Conservation (phyloP, 1,140 invertebrate genomes). For the Trissolcus basalis region DNA sequence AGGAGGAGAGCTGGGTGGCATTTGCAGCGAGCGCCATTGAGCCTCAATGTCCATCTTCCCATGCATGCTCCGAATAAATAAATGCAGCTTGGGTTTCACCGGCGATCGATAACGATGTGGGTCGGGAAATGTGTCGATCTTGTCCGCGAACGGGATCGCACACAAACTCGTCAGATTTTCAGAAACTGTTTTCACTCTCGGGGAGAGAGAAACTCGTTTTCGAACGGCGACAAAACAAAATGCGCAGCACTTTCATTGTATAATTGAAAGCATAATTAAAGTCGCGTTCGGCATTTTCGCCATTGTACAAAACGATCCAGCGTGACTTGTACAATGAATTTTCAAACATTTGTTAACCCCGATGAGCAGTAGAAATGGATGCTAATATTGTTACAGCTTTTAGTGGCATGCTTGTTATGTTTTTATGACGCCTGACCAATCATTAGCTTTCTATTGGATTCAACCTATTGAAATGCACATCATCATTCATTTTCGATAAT, state of each 20-base stretch:
- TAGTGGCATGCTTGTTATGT: slow-evolving; percentile 23
- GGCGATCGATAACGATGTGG: slow-evolving; percentile 61
- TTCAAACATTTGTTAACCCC: slow-evolving; percentile 42
- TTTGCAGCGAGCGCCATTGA: slow-evolving; percentile 31
- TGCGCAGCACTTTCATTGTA: slow-evolving; percentile 21
- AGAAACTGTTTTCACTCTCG: too few relatives aligned
- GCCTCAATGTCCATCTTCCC: slow-evolving; percentile 30
- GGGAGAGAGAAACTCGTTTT: too few relatives aligned
- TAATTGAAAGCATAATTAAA: slow-evolving; percentile 36
- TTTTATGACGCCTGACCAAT: slow-evolving; percentile 34
- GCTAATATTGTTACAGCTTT: slow-evolving; percentile 38
- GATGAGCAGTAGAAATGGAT: slow-evolving; percentile 40
- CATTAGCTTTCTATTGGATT: slow-evolving; percentile 47
- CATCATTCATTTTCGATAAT: too few relatives aligned
- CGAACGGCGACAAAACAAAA: neutral
- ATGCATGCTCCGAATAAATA: slow-evolving; percentile 34
- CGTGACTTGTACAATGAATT: slow-evolving; percentile 44
- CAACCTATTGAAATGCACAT: too few relatives aligned
- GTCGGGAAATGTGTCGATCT: slow-evolving; percentile 38
- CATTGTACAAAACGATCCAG: slow-evolving; percentile 42
- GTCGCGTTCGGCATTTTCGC: slow-evolving; percentile 26
- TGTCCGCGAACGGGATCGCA: neutral
- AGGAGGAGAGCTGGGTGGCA: slow-evolving; percentile 26
- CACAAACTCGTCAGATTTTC: too few relatives aligned
- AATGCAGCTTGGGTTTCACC: slow-evolving; percentile 58